Percentiles rank a stretch among this genome's conserved stretches.
Evolutionary conservation across 2,113 vertebrate species (phyloP).

Genomic region (Macrotis lagotis): DNA sequence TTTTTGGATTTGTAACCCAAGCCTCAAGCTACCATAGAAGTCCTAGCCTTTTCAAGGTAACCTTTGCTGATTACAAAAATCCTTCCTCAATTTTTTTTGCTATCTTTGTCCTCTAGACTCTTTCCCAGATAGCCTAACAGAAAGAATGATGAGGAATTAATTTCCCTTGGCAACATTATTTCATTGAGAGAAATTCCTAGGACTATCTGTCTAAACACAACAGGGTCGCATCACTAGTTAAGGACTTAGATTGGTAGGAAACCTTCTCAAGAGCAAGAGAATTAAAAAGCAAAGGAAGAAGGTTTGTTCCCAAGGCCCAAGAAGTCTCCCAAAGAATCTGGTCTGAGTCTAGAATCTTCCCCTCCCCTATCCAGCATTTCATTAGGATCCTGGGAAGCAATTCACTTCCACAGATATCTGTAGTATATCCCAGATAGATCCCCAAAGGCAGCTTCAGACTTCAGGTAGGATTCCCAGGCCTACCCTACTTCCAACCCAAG

Average conservation of each 20-base stretch:
- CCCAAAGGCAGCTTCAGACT: background rate
- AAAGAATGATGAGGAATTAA: background rate
- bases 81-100: background rate
- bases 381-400: background rate
- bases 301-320: background rate
- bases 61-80: background rate
- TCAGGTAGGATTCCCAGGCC: background rate
- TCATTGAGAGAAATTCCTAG: background rate
- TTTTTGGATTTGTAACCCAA: background rate
- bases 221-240: background rate
- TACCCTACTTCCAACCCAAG: background rate
- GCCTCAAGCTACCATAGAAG: background rate
- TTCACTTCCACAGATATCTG: background rate
- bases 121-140: background rate
- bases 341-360: background rate
- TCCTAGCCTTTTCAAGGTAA: background rate
- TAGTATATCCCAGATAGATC: background rate
- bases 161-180: background rate
- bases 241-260: background rate
- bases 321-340: background rate
- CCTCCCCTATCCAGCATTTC: background rate
- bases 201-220: background rate
- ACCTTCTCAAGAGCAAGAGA: background rate
- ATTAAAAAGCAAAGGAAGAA: background rate
- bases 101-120: background rate